Evolutionary conservation across 2,888 invertebrate genomes (phyloP).

Genomic region (Agrypnus murinus): DNA sequence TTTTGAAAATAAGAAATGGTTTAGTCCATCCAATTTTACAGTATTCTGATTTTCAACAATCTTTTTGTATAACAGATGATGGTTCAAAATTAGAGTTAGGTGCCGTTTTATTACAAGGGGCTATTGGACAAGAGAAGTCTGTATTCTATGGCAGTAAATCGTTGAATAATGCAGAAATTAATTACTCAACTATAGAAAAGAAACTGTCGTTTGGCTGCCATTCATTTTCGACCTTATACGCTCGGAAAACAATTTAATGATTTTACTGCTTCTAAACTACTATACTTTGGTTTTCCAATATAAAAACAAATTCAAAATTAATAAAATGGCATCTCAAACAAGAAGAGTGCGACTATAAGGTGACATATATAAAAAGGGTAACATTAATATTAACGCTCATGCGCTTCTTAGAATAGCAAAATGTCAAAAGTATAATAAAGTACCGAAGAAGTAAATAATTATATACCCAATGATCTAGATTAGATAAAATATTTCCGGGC

Average conservation of each 20-base stretch:
- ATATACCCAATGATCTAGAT: too few relatives aligned
- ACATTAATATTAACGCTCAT: neutral
- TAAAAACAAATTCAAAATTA: too few relatives aligned
- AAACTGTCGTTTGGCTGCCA: too few relatives aligned
- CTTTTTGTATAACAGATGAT: neutral
- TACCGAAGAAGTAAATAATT: too few relatives aligned
- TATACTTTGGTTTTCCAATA: too few relatives aligned
- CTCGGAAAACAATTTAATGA: too few relatives aligned
- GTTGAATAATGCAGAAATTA: neutral
- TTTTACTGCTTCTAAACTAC: too few relatives aligned
- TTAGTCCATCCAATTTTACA: neutral
- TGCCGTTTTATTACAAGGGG: neutral
- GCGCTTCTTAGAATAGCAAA: neutral
- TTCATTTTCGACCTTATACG: too few relatives aligned
- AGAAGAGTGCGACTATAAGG: too few relatives aligned
- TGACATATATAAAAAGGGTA: neutral
- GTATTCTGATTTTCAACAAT: neutral
- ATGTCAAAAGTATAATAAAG: too few relatives aligned
- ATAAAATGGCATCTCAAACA: too few relatives aligned
- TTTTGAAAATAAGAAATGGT: neutral
- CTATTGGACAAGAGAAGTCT: neutral
- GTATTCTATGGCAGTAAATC: neutral
- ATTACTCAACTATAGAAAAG: neutral
- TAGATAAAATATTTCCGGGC: too few relatives aligned
- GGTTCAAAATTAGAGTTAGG: neutral